phyloP scores from a whole-genome alignment of 2,888 invertebrate genomes.

The Netelia virgata region DNA sequence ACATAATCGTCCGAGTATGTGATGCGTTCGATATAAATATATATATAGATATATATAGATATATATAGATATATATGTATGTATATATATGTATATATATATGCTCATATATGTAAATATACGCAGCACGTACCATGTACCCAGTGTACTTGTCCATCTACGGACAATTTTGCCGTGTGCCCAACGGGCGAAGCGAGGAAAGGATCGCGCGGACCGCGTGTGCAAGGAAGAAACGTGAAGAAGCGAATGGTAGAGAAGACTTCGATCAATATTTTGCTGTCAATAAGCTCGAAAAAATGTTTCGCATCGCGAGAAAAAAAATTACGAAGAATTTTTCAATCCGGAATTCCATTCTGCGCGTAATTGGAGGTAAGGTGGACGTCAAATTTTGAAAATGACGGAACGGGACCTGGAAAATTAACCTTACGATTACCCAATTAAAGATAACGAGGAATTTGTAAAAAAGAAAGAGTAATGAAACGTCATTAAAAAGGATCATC shows the following conservation, averaged over 20 bases:
- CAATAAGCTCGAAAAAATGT: background rate
- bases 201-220: conserved; percentile 42
- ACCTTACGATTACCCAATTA: background rate
- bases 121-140: conserved; percentile 43
- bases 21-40: conserved; percentile 8
- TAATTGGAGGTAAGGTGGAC: background rate
- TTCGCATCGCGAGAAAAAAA: too few species aligned
- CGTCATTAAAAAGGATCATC: conserved; percentile 3
- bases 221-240: conserved; percentile 3
- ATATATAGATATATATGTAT: conserved; percentile 32
- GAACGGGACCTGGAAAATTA: too few species aligned
- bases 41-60: conserved; percentile 21
- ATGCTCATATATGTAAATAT: conserved; percentile 26
- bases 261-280: conserved; percentile 28
- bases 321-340: too few species aligned
- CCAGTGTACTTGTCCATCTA: conserved; percentile 9
- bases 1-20: conserved; percentile 22
- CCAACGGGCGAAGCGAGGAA: conserved; percentile 54
- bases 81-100: background rate
- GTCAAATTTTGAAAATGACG: background rate
- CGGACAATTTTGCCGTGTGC: conserved; percentile 58
- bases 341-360: background rate
- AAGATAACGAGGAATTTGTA: background rate
- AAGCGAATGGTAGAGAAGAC: conserved; percentile 12
- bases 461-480: background rate